Percentiles rank a stretch among this genome's conserved stretches.
These are phyloP conservation scores for Mesoclemmys tuberculata DNA, from an alignment of 2,113 vertebrate species.

Conservation along the genomic window DNA sequence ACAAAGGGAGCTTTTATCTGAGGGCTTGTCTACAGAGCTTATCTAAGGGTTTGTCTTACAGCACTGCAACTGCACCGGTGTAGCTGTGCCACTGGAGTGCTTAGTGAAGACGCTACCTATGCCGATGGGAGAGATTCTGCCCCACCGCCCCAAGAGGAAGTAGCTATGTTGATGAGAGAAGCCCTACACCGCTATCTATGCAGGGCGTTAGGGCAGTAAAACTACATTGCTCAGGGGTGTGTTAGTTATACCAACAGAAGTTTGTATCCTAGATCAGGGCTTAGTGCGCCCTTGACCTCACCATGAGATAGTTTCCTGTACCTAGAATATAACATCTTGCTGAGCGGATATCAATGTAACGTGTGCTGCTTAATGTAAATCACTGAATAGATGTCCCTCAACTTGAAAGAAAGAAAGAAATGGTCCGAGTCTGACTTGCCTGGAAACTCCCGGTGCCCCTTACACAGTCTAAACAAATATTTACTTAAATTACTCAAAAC, in stretches of 20 bases:
- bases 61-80: not conserved
- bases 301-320: not conserved
- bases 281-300: not conserved
- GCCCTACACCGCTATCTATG: not conserved
- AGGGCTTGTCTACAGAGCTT: not conserved
- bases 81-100: not conserved
- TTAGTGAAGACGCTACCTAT: not conserved
- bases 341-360: not conserved
- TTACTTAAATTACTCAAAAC: constrained; percentile 44
- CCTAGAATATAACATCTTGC: not conserved
- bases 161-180: not conserved
- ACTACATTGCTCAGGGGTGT: not conserved
- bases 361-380: not conserved
- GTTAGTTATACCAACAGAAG: not conserved
- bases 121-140: not conserved
- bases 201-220: not conserved
- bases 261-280: not conserved
- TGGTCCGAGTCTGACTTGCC: accelerated
- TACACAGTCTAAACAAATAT: constrained; percentile 61
- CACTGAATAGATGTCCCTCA: accelerated
- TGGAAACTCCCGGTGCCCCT: constrained; percentile 32
- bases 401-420: not conserved
- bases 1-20: not conserved
- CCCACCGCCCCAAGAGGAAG: not conserved
- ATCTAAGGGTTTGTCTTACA: not conserved